Base-by-base conservation (phyloP, 2,113 vertebrate species). In the Sisor rabdophorus region DNA sequence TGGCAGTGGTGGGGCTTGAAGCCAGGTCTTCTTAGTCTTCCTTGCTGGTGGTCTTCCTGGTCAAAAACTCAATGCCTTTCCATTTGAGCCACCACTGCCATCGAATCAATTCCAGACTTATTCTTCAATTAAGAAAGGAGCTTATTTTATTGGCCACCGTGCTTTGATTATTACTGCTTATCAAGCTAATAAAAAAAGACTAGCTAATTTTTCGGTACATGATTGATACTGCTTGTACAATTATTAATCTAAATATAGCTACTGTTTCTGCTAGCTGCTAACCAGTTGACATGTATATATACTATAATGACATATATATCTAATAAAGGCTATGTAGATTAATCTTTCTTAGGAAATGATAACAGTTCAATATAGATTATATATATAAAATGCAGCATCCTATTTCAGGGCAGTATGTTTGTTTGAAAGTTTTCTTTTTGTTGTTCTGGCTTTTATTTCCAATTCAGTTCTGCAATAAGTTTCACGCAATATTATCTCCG, bases 321-420 rank as follows among this genome's bases (percentile, higher is more conserved):
- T 24, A 28, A 28, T 50, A 50, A 22, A 50, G 24, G 40, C 6
- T 47, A 47, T 47, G 24, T 7, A 24, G 12, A 12, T 22, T 47
- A 65, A 44, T 64, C 20, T 64, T 64, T n/a, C 36, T 5, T 47
- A 48, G 22, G n/a, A 67, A 67, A 47, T 67, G 24, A 47, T 48
- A 67, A 9, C n/a, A 68, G 48, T 68, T 68, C 0, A 67, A 48
- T n/a, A n/a, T n/a, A n/a, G n/a, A n/a, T n/a, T n/a, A n/a, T n/a
- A n/a, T 50, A 28, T 28, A 50, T 16, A 26, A 24, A 16, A 16
- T 12, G 9, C 15, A 48, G 20, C 63, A 65, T 47, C 24, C 64
- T 26, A 26, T 17, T 68, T 47, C 4, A 22, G 13, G 24, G n/a
- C 3, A 68, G 9, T 68, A 4, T 68, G 22, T 28, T 26, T 68